These are phyloP conservation scores for Elephantulus edwardii DNA, from an alignment of 2,113 vertebrate genomes.

Conservation along the genomic window DNA sequence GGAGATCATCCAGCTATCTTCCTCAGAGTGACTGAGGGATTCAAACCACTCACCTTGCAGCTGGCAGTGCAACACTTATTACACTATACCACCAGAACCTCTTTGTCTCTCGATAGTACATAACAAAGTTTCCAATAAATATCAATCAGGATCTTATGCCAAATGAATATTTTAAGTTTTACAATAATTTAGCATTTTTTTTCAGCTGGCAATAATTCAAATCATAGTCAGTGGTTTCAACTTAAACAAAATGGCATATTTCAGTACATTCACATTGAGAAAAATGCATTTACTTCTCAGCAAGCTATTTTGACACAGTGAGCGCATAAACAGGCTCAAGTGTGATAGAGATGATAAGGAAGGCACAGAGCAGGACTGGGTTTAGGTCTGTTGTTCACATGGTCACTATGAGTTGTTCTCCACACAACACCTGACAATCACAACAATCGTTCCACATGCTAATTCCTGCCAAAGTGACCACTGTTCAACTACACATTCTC, in stretches of 20 bases:
- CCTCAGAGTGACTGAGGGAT: no score
- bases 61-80: no score
- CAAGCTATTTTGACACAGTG: no score
- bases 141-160: neutral
- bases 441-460: neutral
- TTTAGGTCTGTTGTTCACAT: no score
- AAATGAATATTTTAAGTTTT: neutral
- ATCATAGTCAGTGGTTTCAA: neutral
- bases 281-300: slow-evolving; percentile 37
- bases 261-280: neutral
- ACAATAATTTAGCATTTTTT: neutral
- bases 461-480: neutral
- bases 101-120: neutral
- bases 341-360: no score
- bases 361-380: no score
- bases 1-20: no score
- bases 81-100: no score
- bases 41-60: no score
- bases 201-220: slow-evolving; percentile 4
- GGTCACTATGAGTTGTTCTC: no score
- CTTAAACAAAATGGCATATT: neutral
- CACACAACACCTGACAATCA: no score
- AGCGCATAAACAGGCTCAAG: no score
- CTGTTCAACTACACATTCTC: neutral
- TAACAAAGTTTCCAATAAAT: neutral